phyloP scores from a whole-genome alignment of 2,113 vertebrate genomes.

The Bubo scandiacus region DNA sequence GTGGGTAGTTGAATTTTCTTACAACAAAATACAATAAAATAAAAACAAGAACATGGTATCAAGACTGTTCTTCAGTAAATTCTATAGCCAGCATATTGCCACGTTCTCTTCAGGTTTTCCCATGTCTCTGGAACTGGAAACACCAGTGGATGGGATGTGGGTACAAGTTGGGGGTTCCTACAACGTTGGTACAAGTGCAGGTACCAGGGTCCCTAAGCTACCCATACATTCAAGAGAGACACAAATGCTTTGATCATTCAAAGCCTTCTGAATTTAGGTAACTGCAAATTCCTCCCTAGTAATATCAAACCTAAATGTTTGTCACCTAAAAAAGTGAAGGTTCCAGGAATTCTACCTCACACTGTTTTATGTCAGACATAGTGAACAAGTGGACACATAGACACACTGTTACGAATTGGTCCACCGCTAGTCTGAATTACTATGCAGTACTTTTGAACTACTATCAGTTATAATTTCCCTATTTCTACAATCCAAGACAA shows the following conservation, averaged over 20 bases:
- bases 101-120: background rate
- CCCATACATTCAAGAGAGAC: background rate
- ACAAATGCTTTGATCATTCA: background rate
- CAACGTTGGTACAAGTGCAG: background rate
- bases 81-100: background rate
- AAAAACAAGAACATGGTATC: background rate
- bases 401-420: background rate
- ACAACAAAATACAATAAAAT: background rate
- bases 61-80: background rate
- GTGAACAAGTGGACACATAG: background rate
- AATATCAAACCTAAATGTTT: background rate
- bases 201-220: background rate
- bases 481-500: background rate
- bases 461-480: background rate
- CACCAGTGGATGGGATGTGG: background rate
- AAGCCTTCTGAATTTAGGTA: background rate
- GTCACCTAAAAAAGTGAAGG: background rate
- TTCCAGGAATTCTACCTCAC: background rate
- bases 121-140: background rate
- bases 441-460: background rate
- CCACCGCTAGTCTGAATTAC: background rate
- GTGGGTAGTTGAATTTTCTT: background rate
- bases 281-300: background rate
- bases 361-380: background rate
- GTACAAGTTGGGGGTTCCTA: background rate